Conservation (phyloP, 2,113 vertebrate genomes). For the Rhinoderma darwinii region DNA sequence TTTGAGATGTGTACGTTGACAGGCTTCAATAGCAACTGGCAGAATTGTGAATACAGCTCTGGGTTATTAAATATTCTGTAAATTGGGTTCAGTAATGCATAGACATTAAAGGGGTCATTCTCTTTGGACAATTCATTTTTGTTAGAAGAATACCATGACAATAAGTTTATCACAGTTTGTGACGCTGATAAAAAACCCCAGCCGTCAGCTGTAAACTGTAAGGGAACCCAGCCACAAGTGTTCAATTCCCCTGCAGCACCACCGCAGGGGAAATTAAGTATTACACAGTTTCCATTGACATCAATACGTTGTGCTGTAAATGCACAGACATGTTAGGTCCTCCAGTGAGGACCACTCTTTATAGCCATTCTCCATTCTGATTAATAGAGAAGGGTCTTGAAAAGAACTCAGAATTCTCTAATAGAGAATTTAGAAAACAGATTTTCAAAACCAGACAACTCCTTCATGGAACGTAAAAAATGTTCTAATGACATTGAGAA, state of each 20-base stretch:
- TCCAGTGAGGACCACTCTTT: background rate
- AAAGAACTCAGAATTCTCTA: background rate
- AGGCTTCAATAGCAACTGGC: no score
- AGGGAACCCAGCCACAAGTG: background rate
- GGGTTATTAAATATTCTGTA: no score
- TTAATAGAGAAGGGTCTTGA: background rate
- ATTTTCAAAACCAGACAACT: background rate
- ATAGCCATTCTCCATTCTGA: background rate
- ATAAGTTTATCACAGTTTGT: no score
- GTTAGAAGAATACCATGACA: no score
- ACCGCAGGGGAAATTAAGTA: background rate
- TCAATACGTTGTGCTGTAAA: background rate
- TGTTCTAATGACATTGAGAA: background rate
- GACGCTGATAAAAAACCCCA: no score
- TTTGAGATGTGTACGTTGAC: no score
- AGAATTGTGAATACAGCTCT: no score
- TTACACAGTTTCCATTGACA: background rate
- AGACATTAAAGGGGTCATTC: no score
- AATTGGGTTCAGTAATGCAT: no score
- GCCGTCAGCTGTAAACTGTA: no score
- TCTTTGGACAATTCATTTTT: no score
- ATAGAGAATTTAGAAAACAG: background rate
- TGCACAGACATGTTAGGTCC: background rate
- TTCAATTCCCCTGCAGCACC: background rate
- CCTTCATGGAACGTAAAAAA: background rate